Percentiles rank a stretch among this genome's conserved stretches.
Conservation (phyloP, 2,113 vertebrate genomes). For the Bungarus multicinctus region DNA sequence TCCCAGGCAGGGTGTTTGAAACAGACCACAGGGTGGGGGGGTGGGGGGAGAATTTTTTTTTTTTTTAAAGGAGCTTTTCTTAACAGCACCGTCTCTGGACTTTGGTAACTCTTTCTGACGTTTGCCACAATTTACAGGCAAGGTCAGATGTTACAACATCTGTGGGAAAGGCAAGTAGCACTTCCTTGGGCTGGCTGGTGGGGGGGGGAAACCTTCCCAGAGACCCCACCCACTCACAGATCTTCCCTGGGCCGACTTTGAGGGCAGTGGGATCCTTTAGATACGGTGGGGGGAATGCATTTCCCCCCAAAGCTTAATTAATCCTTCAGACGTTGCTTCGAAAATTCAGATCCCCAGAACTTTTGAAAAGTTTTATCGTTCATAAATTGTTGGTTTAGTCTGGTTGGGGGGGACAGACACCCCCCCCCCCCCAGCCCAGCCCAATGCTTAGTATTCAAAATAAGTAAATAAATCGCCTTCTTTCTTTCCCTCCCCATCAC, state of each 20-base stretch:
- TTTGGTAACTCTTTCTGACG: neutral
- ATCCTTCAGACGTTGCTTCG: neutral
- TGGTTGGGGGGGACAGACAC: neutral
- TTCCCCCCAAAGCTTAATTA: neutral
- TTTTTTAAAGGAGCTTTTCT: neutral
- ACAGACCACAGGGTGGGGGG: neutral
- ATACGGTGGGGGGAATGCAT: neutral
- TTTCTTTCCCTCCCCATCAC: too few species aligned
- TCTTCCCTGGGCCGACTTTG: neutral
- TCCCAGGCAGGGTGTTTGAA: neutral
- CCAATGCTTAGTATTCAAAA: neutral
- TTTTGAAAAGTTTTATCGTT: neutral
- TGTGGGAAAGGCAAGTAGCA: neutral
- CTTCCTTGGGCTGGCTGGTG: neutral
- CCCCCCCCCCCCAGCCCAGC: neutral
- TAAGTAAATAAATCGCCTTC: neutral
- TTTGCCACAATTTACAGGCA: neutral
- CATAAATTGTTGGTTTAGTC: neutral
- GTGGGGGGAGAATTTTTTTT: neutral
- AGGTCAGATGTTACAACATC: neutral
- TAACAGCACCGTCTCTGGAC: neutral
- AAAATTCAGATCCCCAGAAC: neutral
- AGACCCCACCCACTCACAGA: neutral
- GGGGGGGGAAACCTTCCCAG: neutral
- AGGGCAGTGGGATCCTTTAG: neutral